Conservation (phyloP, 2,888 invertebrate genomes). For the Thera britannica region DNA sequence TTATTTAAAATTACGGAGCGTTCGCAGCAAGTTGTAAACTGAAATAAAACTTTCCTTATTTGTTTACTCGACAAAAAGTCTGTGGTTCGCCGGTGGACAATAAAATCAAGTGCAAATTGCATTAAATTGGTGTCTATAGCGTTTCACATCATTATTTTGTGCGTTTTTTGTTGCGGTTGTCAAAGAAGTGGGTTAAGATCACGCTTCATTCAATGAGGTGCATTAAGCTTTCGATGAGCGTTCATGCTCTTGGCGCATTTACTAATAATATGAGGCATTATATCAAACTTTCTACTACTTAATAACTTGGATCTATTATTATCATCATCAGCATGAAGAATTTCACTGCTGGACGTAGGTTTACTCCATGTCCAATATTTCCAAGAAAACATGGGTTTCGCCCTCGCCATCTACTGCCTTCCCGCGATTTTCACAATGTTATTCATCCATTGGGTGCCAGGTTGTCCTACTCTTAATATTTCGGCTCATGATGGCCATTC, state of each 20-base stretch:
- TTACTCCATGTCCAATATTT: too few species aligned
- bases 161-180: slow-evolving; percentile 45
- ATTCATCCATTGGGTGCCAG: too few species aligned
- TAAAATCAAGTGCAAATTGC: slow-evolving; percentile 31
- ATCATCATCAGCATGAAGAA: too few species aligned
- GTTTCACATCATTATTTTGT: slow-evolving; percentile 42
- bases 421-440: too few species aligned
- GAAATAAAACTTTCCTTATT: slow-evolving; percentile 9
- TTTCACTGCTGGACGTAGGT: too few species aligned
- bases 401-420: too few species aligned
- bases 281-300: slow-evolving; percentile 43
- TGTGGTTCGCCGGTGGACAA: slow-evolving; percentile 12
- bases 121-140: slow-evolving; percentile 28
- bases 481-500: too few species aligned
- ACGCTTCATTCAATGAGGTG: slow-evolving; percentile 55
- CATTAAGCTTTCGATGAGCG: slow-evolving; percentile 49
- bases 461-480: too few species aligned
- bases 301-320: slow-evolving; percentile 22
- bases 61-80: slow-evolving; percentile 8
- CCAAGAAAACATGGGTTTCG: too few species aligned
- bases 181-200: slow-evolving; percentile 64
- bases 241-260: slow-evolving; percentile 42
- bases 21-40: not conserved
- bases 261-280: slow-evolving; percentile 16
- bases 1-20: not conserved